A percentile compares a stretch with the other conserved stretches of the same genome.
phyloP scores from a whole-genome alignment of 2,888 invertebrate genomes.

The Fissipunctia ypsillon region DNA sequence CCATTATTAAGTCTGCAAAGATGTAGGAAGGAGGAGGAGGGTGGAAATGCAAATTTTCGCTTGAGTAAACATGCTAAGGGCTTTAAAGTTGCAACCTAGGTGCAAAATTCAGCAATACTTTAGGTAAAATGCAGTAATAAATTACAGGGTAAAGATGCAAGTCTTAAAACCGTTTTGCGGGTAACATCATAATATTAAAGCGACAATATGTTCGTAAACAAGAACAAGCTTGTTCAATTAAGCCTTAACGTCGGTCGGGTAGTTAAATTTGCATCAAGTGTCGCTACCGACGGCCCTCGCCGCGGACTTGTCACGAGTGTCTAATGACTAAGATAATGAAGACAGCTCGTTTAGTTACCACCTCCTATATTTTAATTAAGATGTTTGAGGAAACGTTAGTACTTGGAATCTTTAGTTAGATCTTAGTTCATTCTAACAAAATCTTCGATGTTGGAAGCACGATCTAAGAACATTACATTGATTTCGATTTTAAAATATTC shows the following conservation, averaged over 20 bases:
- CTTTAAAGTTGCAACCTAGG: conserved; percentile 7
- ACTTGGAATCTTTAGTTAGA: neutral
- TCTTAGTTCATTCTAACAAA: too few species aligned
- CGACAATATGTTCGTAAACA: conserved; percentile 51
- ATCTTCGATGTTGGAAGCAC: neutral
- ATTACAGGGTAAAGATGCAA: neutral
- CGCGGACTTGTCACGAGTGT: conserved; percentile 45
- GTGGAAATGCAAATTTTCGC: conserved; percentile 29
- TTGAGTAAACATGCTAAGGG: conserved; percentile 34
- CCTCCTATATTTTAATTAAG: conserved; percentile 24
- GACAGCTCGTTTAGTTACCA: conserved; percentile 26
- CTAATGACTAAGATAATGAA: conserved; percentile 55
- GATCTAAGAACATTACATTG: neutral
- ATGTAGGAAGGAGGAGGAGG: neutral
- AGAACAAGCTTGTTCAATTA: conserved; percentile 67
- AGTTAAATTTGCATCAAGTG: conserved; percentile 77
- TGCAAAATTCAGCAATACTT: conserved; percentile 31
- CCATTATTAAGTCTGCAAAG: conserved; percentile 40
- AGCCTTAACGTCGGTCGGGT: conserved; percentile 55
- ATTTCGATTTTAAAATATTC: neutral
- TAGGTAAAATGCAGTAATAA: conserved; percentile 16
- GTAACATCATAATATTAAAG: conserved; percentile 33
- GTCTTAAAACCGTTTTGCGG: conserved; percentile 11
- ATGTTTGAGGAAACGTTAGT: conserved; percentile 12
- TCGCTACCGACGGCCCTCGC: conserved; percentile 46